Evolutionary conservation across 2,113 vertebrate genomes (phyloP).

Genomic region (Thalassarche chlororhynchos): DNA sequence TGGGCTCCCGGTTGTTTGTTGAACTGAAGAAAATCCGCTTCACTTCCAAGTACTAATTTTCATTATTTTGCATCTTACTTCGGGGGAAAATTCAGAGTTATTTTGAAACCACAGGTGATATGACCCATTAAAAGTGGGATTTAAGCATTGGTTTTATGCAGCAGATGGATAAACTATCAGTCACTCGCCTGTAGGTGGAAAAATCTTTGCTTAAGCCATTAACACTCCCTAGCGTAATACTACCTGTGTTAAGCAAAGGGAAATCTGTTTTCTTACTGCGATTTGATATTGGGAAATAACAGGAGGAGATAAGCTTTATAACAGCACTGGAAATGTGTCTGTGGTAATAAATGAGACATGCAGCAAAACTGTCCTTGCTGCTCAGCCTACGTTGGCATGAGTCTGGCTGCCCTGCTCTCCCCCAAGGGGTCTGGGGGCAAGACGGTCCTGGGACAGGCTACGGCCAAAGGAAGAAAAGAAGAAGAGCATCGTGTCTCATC

Average conservation of each 20-base stretch:
- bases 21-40: neutral
- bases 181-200: conserved; percentile 73
- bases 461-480: neutral
- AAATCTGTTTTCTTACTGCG: conserved; percentile 76
- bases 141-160: conserved; percentile 63
- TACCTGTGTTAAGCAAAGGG: conserved; percentile 72
- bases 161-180: conserved; percentile 82
- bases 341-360: conserved; percentile 32
- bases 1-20: neutral
- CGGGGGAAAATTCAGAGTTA: neutral
- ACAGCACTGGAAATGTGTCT: conserved; percentile 57
- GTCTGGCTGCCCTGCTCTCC: neutral
- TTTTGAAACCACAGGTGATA: conserved; percentile 71
- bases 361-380: neutral
- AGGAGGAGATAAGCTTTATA: conserved; percentile 74
- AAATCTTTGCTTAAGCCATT: conserved; percentile 81
- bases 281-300: conserved; percentile 75
- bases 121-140: conserved; percentile 55
- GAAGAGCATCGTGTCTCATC: neutral
- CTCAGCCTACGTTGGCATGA: neutral
- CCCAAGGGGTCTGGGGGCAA: neutral
- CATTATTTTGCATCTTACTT: conserved; percentile 34
- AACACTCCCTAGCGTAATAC: conserved; percentile 69
- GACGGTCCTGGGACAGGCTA: neutral
- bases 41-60: conserved; percentile 17